These are phyloP conservation scores for Lasiurus cinereus DNA, from an alignment of 2,113 vertebrate genomes.

Conservation along the genomic window DNA sequence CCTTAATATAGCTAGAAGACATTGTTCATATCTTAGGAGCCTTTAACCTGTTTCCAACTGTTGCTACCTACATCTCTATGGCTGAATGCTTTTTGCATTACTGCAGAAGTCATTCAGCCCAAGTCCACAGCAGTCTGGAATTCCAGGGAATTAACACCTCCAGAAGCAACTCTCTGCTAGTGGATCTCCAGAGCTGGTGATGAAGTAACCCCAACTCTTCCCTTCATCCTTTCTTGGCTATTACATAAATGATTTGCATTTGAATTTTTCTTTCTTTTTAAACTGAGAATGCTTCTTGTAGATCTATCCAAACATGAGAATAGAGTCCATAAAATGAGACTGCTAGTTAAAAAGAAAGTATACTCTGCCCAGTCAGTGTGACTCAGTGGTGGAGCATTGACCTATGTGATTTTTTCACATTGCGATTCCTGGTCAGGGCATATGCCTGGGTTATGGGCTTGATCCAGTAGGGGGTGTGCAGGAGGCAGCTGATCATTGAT, in stretches of 20 bases:
- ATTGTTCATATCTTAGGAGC: neutral
- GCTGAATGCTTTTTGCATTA: neutral
- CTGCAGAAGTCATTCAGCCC: neutral
- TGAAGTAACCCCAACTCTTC: neutral
- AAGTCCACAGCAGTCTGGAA: neutral
- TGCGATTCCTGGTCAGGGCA: no score
- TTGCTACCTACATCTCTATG: neutral
- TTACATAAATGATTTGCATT: neutral
- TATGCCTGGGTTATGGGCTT: no score
- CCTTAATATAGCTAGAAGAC: constrained; percentile 8
- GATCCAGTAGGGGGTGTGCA: no score
- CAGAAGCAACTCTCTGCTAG: neutral
- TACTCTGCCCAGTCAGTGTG: neutral
- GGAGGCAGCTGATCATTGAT: no score
- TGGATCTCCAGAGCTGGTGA: neutral
- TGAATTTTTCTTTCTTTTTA: constrained; percentile 1
- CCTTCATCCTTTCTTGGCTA: neutral
- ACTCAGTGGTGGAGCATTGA: no score
- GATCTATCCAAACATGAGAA: neutral
- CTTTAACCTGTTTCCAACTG: neutral
- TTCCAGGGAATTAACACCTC: neutral
- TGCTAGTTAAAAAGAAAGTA: neutral
- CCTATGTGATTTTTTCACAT: no score
- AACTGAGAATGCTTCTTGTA: neutral
- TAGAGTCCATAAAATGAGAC: neutral